A percentile compares a stretch with the other conserved stretches of the same genome.
Conservation (phyloP, 2,888 invertebrate species). For the Protonemura montana region DNA sequence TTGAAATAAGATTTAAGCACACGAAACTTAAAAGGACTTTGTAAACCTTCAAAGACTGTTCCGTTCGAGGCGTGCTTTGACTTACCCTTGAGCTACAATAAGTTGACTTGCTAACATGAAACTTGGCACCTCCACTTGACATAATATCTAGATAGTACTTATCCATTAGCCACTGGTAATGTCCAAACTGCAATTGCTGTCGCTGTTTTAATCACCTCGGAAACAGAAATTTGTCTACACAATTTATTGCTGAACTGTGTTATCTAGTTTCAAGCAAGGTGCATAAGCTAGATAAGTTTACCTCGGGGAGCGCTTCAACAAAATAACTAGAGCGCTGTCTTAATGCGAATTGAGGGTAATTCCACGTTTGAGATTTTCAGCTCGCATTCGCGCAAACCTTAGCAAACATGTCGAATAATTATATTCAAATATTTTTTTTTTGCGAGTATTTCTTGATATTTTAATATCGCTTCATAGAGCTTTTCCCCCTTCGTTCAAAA, state of each 20-base stretch:
- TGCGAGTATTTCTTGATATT: not conserved
- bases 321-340: constrained; percentile 26
- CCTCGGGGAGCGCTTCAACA: constrained; percentile 1
- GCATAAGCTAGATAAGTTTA: constrained; percentile 8
- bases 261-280: not conserved
- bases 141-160: not conserved
- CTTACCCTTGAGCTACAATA: not conserved
- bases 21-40: not conserved
- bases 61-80: not conserved
- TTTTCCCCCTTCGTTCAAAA: not conserved
- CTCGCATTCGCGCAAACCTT: constrained; percentile 52
- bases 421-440: not conserved
- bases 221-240: not conserved
- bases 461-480: not conserved
- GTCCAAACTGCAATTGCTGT: not conserved
- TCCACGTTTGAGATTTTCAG: constrained; percentile 1
- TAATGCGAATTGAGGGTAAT: constrained; percentile 15
- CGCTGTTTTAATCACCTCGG: not conserved
- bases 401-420: not conserved
- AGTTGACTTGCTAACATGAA: not conserved
- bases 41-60: not conserved
- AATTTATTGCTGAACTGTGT: not conserved
- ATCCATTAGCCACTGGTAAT: not conserved
- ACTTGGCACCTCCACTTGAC: not conserved
- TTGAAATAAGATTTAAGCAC: not conserved